phyloP scores from a whole-genome alignment of 2,888 invertebrate species.

The Stenchaetothrips biformis region DNA sequence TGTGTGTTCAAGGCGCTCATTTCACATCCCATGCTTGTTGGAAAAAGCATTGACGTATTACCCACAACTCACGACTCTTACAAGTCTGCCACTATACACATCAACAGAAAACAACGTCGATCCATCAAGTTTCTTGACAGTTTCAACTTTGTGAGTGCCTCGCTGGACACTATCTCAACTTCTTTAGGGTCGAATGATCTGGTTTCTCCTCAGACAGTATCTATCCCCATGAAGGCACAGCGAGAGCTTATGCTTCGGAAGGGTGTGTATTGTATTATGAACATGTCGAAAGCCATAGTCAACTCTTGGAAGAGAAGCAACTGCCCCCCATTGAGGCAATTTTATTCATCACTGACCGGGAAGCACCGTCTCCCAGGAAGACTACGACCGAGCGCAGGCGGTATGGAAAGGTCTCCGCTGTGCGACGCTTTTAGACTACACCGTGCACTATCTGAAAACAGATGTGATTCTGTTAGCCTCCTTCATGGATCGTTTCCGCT shows the following conservation, averaged over 20 bases:
- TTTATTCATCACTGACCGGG: not conserved
- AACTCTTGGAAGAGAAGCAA: not conserved
- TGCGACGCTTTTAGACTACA: not conserved
- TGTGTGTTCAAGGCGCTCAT: not conserved
- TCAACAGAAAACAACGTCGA: not conserved
- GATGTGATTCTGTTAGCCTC: not conserved
- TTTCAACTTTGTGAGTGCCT: not conserved
- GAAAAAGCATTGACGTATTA: not conserved
- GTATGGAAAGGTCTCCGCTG: not conserved
- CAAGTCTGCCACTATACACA: not conserved
- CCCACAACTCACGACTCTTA: not conserved
- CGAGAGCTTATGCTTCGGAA: not conserved
- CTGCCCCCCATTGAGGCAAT: not conserved
- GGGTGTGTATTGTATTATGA: not conserved
- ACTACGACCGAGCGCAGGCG: not conserved
- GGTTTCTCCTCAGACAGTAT: not conserved
- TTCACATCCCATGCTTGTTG: not conserved
- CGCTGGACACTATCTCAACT: not conserved
- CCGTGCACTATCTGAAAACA: not conserved
- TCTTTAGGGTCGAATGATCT: not conserved
- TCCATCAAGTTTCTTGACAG: not conserved
- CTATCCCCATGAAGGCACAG: not conserved
- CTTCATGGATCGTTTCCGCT: not conserved
- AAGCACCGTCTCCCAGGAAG: not conserved
- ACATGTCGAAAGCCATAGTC: not conserved